These are phyloP conservation scores for Parauchenoglanis ngamensis DNA, from an alignment of 2,797 vertebrate species.

Conservation along the genomic window DNA sequence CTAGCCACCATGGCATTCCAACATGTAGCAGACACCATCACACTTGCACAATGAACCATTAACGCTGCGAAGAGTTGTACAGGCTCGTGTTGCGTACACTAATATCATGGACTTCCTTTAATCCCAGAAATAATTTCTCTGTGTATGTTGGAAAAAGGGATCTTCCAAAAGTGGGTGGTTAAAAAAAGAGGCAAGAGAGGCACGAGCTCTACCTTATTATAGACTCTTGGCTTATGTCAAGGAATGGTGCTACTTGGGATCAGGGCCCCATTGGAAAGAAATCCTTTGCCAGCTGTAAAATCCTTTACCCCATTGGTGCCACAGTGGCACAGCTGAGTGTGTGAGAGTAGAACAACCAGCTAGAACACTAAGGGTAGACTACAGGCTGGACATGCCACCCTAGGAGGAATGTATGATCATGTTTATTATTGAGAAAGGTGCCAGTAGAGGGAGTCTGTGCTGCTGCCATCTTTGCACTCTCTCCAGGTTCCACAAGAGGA, in stretches of 20 bases:
- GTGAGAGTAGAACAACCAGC: background rate
- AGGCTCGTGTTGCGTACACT: background rate
- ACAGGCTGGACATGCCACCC: background rate
- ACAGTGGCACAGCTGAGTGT: background rate
- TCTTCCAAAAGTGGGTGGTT: background rate
- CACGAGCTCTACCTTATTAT: background rate
- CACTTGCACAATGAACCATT: background rate
- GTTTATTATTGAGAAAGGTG: background rate
- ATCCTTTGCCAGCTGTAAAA: background rate
- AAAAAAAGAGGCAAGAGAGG: background rate
- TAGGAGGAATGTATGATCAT: background rate
- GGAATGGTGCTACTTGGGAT: background rate
- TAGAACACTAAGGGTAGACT: background rate
- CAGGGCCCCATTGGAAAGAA: background rate
- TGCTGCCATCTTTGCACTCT: background rate
- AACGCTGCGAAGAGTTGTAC: background rate
- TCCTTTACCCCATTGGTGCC: no score
- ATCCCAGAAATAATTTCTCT: no score
- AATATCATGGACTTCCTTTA: background rate
- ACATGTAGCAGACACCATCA: background rate
- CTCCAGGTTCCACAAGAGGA: background rate
- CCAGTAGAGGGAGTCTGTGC: background rate
- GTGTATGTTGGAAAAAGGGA: background rate
- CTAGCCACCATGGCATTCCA: background rate
- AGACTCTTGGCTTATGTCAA: background rate